Percentiles rank a stretch among this genome's conserved stretches.
Conservation (phyloP, 2,797 vertebrate species). For the Hydrophis major region DNA sequence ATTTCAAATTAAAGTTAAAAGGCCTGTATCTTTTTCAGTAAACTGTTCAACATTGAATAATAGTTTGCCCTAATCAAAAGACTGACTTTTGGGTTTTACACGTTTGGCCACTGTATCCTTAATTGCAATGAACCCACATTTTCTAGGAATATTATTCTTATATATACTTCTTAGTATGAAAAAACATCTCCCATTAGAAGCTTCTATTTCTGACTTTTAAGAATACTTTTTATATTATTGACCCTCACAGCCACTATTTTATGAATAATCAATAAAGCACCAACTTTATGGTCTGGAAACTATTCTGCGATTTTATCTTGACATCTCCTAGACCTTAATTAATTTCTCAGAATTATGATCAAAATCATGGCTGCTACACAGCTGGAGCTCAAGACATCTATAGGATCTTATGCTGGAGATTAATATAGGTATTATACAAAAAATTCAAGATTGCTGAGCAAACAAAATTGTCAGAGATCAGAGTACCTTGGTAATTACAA, state of each 20-base stretch:
- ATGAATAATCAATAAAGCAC: neutral
- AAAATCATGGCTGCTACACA: neutral
- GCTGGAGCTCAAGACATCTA: neutral
- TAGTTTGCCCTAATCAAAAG: neutral
- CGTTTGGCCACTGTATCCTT: neutral
- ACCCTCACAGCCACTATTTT: neutral
- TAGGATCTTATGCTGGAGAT: neutral
- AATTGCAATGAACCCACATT: neutral
- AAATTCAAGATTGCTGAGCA: neutral
- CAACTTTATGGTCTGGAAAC: neutral
- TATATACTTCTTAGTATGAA: neutral
- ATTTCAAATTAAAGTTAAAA: neutral
- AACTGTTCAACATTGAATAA: neutral
- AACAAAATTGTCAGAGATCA: neutral
- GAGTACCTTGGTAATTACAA: neutral
- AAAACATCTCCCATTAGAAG: neutral
- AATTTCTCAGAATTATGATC: neutral
- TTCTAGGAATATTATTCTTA: neutral
- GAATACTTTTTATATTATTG: neutral
- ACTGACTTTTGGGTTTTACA: neutral
- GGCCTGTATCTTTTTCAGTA: neutral
- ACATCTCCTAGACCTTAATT: neutral
- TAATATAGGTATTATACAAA: neutral
- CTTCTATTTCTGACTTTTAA: neutral
- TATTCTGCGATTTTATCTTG: neutral